phyloP scores from a whole-genome alignment of 2,888 invertebrate genomes.

The Panopea generosa region DNA sequence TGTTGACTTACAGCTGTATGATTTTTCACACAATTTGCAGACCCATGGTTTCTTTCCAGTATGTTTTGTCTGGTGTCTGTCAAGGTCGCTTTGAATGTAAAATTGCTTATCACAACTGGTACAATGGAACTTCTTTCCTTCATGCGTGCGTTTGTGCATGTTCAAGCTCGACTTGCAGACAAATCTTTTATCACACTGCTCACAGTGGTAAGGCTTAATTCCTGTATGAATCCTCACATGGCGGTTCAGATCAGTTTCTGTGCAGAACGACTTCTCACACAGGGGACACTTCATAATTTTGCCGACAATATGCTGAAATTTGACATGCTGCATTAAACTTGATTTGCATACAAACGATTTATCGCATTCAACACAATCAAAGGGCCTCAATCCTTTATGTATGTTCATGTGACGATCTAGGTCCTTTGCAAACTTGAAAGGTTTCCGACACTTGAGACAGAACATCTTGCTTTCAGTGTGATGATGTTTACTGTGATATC shows the following conservation, averaged over 20 bases:
- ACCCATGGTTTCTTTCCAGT: slow-evolving; percentile 18
- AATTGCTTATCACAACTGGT: slow-evolving; percentile 18
- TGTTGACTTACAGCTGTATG: slow-evolving; percentile 30
- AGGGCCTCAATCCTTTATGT: slow-evolving; percentile 40
- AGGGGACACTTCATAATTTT: slow-evolving; percentile 35
- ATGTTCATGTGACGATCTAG: slow-evolving; percentile 40
- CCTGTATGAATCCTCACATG: slow-evolving; percentile 41
- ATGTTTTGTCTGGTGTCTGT: slow-evolving; percentile 22
- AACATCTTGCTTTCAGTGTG: slow-evolving; percentile 21
- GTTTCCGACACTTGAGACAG: slow-evolving; percentile 23
- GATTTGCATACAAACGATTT: slow-evolving; percentile 46
- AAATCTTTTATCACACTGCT: slow-evolving; percentile 37
- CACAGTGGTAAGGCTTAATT: slow-evolving; percentile 35
- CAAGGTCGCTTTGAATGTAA: slow-evolving; percentile 20
- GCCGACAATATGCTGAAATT: slow-evolving; percentile 43
- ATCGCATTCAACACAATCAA: slow-evolving; percentile 31
- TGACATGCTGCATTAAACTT: slow-evolving; percentile 39
- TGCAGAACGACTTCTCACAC: slow-evolving; percentile 43
- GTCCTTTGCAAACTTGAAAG: slow-evolving; percentile 27
- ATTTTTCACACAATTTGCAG: slow-evolving; percentile 17
- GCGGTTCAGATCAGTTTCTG: slow-evolving; percentile 29
- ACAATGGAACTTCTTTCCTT: slow-evolving; percentile 24
- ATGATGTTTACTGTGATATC: slow-evolving; percentile 29
- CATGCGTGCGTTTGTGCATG: slow-evolving; percentile 33
- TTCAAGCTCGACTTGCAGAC: slow-evolving; percentile 44